Base-by-base conservation (phyloP, 1,140 invertebrate genomes). In the Thrips palmi region DNA sequence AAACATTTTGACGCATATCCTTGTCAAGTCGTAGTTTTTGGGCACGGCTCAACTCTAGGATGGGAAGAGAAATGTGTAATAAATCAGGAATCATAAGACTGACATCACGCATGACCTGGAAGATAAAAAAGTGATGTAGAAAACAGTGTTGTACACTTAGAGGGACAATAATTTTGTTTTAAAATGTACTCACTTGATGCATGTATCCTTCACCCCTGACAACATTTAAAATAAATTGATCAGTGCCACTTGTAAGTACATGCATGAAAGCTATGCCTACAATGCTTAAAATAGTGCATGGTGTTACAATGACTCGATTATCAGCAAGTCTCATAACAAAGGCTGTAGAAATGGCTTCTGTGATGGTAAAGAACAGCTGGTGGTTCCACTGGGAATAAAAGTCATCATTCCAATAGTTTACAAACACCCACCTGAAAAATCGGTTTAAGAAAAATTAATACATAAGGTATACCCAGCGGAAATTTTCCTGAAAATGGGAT, bases 361-460 rank as follows among this genome's bases (percentile, higher is more conserved):
- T 78, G 32, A 75, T 49, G 33, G 77, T 70, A 45, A 78, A 79
- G 51, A 81, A 77, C 42, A 81, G 52, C 48, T 85, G 78, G 53
- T 78, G 74, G 44, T 74, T 70, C 71, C 72, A 77, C 47, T 77
- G 73, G 7, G 62, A 70, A 54, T 80, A 83, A 49, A 75, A 82
- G 37, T 80, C 77, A 45, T 85, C 81, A 48, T 86, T 86, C 65
- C 76, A 80, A 49, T 84, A 85, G 56, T 81, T 84, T 39, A 82
- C 72, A 45, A 77, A 79, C 15, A 68, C 68, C 81, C 81, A 86
- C 77, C 49, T 51, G 17, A 1, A 47, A 47, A 42, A n/a, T n/a
- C n/a, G n/a, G n/a, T n/a, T 27, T 8, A 40, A 10, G 33, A 39
- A 14, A 39, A 33, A 12, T 33, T 11, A 33, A 8, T 33, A 14